Base-by-base conservation (phyloP, 2,113 vertebrate species). In the Melanostigma gelatinosum region DNA sequence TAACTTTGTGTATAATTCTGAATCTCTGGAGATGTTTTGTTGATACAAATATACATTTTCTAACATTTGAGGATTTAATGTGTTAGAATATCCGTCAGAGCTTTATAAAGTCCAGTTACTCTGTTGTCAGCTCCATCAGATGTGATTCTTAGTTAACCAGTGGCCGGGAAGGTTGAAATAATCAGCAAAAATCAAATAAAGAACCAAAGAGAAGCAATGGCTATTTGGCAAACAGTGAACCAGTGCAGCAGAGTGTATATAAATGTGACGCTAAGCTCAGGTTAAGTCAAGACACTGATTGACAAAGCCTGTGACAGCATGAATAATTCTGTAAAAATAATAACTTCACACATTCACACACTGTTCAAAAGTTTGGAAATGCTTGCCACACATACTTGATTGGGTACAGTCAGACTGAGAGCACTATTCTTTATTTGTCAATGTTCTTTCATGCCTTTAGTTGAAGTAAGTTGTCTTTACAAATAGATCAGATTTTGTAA, bases 171-270 rank as follows among this genome's bases (percentile, higher is more conserved):
- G 12, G 13, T 75, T 75, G 4, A 57, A 80, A 72, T 12, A 34
- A 58, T 32, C 10, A 75, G 13, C n/a, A 75, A 29, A 48, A 72
- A 48, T 12, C 13, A 3, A 44, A 16, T 38, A 11, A 27, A 77
- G 70, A 60, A 60, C 42, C n/a, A 22, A 67, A 38, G 10, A 38
- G 1, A 77, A 72, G 38, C 38, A 4, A 58, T 27, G 34, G 46
- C 32, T 42, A n/a, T 78, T 75, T 84, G 75, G 71, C 46, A 75
- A 83, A 62, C 16, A 5, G 40, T 42, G 68, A 70, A 70, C 27
- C 58, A 71, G 72, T 80, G 66, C 29, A 72, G 55, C 83, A 78
- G 29, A 64, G 24, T 27, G n/a, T 13, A 4, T 82, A 72, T 44
- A 8, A 74, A 67, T 54, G 24, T 55, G 24, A 27, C 4, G 8